phyloP scores from a whole-genome alignment of 2,797 vertebrate species.

The Picus viridis region DNA sequence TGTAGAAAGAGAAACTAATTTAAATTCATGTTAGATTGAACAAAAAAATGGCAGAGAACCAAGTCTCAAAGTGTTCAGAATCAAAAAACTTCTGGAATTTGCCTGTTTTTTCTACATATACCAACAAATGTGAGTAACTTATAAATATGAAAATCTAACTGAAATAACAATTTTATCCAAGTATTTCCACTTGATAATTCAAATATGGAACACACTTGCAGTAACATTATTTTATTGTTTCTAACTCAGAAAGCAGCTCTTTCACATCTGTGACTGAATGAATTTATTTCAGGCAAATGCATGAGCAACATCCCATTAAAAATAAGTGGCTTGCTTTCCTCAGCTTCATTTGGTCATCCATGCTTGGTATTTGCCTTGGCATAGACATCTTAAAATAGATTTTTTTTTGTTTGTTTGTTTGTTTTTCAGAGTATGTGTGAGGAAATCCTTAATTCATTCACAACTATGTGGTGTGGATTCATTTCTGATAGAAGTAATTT shows the following conservation, averaged over 20 bases:
- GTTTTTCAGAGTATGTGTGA: not conserved
- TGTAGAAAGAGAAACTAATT: not conserved
- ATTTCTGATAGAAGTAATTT: not conserved
- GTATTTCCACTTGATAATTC: not conserved
- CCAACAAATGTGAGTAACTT: not conserved
- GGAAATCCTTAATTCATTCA: not conserved
- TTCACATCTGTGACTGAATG: not conserved
- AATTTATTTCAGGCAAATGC: not conserved
- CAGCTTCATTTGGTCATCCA: rapidly evolving
- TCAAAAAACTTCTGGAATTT: not conserved
- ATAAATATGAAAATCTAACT: not conserved
- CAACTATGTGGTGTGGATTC: not conserved
- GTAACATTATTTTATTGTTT: not conserved
- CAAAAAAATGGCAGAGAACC: not conserved
- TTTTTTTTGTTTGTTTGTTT: too few species aligned
- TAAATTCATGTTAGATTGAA: not conserved
- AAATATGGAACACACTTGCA: not conserved
- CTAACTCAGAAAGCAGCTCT: not conserved
- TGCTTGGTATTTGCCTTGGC: not conserved
- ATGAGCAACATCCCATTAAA: not conserved
- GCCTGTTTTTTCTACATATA: not conserved
- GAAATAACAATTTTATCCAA: not conserved
- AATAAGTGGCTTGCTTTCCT: not conserved
- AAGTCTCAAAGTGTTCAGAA: not conserved
- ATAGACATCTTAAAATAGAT: not conserved